Evolutionary conservation across 2,113 vertebrate genomes (phyloP), one percentile per base, ranked within the genome.

Genomic region (Sciurus niger): DNA sequence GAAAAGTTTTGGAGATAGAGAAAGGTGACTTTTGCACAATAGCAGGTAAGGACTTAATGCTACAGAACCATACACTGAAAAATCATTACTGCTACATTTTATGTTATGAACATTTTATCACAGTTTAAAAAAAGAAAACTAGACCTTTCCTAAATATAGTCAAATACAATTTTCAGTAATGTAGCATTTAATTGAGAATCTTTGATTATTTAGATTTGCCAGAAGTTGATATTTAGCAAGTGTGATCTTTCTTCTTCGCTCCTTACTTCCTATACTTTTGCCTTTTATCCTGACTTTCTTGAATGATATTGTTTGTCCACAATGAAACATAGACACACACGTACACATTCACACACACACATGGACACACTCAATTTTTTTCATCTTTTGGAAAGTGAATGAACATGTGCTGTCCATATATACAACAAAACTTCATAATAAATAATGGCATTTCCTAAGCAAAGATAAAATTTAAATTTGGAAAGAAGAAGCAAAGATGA

Each of bases 171-270:
- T 18, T 72, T 83, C 16, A 68, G 32, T 73, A 73, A 85, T 14
- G 10, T 70, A 43, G 6, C 24, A 16, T 53, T 80, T 73, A 80
- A 82, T 73, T 85, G 34, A 76, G 4, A 86, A 51, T 68, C 10
- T 94, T 70, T 22, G 48, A 43, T 68, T 76, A 92, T 77, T 76
- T 48, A 32, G 3, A 84, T 72, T 72, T 77, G 1, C 8, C 8
- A 83, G 70, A n/a, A 72, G 77, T 3, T 76, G 51, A 76, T 76
- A 67, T 65, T 95, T 72, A 84, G n/a, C 9, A 80, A 94, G 63
- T 63, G 20, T 8, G 37, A 77, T 8, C 37, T 51, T 46, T 11
- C 48, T 63, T 67, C 5, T 8, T 63, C 73, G 3, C 32, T 30
- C 30, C 9, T 22, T 65, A 28, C 22, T 55, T 30, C 2, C 17